These are phyloP conservation scores for Protonibea diacanthus DNA, from an alignment of 2,797 vertebrate genomes.

Conservation along the genomic window DNA sequence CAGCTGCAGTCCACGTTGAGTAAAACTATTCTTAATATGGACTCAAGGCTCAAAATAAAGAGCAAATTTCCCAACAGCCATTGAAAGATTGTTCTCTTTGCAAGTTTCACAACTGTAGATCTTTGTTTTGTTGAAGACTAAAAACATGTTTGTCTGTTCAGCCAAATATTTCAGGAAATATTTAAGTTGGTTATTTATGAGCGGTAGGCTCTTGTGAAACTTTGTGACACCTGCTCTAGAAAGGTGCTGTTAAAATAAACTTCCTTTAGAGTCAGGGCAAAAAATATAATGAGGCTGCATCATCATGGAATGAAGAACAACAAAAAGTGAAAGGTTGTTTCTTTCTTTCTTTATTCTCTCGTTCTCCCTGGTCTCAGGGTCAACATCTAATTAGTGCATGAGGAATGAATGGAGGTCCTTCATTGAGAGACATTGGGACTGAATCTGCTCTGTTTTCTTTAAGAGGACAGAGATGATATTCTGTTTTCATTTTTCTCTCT, in stretches of 20 bases:
- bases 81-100: too few relatives aligned
- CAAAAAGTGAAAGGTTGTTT: neutral
- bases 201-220: neutral
- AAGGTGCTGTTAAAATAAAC: constrained; percentile 5
- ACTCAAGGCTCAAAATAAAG: too few relatives aligned
- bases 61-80: too few relatives aligned
- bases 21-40: too few relatives aligned
- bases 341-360: neutral
- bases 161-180: neutral
- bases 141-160: too few relatives aligned
- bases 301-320: constrained; percentile 6
- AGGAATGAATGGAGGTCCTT: neutral
- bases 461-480: neutral
- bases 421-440: neutral
- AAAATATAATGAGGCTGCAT: constrained; percentile 1
- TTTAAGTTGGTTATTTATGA: too few relatives aligned
- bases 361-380: neutral
- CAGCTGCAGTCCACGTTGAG: too few relatives aligned
- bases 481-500: neutral
- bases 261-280: neutral
- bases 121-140: neutral
- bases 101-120: too few relatives aligned
- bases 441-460: neutral
- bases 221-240: neutral
- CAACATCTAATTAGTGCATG: constrained; percentile 15